These are phyloP conservation scores for Synanthedon andrenaeformis DNA, from an alignment of 2,888 invertebrate genomes.

Conservation along the genomic window DNA sequence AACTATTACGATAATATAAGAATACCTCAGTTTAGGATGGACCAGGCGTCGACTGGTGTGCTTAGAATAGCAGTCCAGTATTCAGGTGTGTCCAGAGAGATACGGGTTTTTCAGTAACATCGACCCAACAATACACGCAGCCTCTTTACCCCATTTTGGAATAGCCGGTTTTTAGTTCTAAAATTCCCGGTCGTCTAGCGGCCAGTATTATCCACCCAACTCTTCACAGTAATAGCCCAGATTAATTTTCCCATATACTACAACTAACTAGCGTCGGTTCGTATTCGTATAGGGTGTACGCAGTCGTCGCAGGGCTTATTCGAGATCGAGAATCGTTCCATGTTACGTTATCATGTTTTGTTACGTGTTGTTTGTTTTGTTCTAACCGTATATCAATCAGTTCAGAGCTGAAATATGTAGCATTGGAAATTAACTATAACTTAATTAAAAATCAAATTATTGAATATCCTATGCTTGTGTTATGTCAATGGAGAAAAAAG, in stretches of 20 bases:
- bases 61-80: conserved; percentile 46
- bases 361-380: conserved; percentile 61
- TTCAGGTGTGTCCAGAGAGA: conserved; percentile 45
- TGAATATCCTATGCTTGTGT: too few species aligned
- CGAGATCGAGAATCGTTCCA: conserved; percentile 56
- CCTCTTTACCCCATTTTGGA: conserved; percentile 37
- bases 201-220: conserved; percentile 26
- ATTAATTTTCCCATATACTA: conserved; percentile 56
- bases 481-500: too few species aligned
- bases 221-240: conserved; percentile 55
- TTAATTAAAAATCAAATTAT: too few species aligned
- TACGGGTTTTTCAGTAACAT: conserved; percentile 51
- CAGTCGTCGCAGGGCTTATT: conserved; percentile 68
- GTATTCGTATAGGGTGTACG: conserved; percentile 16
- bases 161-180: conserved; percentile 42
- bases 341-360: conserved; percentile 64
- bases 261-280: conserved; percentile 39
- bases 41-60: conserved; percentile 70
- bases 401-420: conserved; percentile 44
- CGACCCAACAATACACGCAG: conserved; percentile 53
- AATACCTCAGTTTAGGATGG: conserved; percentile 68
- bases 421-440: too few species aligned
- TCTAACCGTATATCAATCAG: conserved; percentile 35
- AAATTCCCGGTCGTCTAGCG: conserved; percentile 25
- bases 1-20: conserved; percentile 66